Base-by-base conservation (phyloP, 1,140 invertebrate species). In the Anadara kagoshimensis region DNA sequence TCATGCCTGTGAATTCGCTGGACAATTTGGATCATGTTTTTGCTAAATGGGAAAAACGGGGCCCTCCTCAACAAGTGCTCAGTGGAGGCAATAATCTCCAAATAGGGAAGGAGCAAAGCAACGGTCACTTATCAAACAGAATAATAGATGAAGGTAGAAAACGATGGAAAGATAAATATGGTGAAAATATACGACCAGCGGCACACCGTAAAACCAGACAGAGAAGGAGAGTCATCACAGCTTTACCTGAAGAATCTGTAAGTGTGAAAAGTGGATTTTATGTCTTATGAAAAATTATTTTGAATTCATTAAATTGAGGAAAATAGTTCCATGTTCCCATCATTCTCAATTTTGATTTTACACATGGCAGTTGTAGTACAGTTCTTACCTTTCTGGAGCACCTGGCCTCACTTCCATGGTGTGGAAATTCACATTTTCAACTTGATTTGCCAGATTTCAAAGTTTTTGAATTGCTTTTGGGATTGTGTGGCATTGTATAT, bases 121-220 rank as follows among this genome's bases (percentile, higher is more conserved):
- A 41, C 18, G 49, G 61, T 10, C 47, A 63, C 36, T 18, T 71
- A 18, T 53, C 61, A 36, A 58, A 70, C 0, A 64, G 45, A 41
- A 72, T 70, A 8, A n/a, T 61, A 43, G 20, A 66, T 11, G 62
- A 70, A 16, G 76, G 76, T 3, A 71, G 68, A 56, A 56, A 70
- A 5, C 53, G 51, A n/a, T 78, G 76, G 76, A 71, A 45, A 24
- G 69, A 75, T 4, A 75, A 70, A 36, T 78, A 57, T 75, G 69
- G 76, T 12, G 69, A 78, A 18, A 78, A 49, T 58, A 56, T 76
- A 12, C 26, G 20, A 22, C 65, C 70, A 43, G 20, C 54, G 14
- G 22, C 43, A 26, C 57, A 58, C 41, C 65, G 63, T 24, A 69
- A 53, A 58, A 29, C 65, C 10, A 69, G 36, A 29, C 59, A 69